A percentile compares a stretch with the other conserved stretches of the same genome.
Conservation (phyloP, 1,140 invertebrate species). For the Lordiphosa collinella region DNA sequence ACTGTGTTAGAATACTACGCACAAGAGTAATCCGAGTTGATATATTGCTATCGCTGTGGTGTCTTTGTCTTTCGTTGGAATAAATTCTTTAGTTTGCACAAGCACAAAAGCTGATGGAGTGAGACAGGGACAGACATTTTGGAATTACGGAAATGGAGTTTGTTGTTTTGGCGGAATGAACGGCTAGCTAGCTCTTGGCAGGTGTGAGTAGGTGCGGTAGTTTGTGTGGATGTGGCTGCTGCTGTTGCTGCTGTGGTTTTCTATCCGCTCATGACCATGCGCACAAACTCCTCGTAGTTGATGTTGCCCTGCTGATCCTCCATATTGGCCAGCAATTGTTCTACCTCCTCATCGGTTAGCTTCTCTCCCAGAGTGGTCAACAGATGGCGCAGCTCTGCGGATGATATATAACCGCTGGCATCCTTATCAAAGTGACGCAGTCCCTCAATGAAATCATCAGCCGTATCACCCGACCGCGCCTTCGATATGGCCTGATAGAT, state of each 20-base stretch:
- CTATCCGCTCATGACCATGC: slow-evolving; percentile 96
- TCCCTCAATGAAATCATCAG: slow-evolving; percentile 98
- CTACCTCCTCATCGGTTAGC: slow-evolving; percentile 91
- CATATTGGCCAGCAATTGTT: slow-evolving; percentile 95
- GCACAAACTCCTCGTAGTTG: slow-evolving; percentile 99
- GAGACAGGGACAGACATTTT: slow-evolving; percentile 7
- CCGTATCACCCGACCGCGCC: slow-evolving; percentile 92
- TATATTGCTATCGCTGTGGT: slow-evolving; percentile 10
- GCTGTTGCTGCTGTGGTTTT: too few species aligned
- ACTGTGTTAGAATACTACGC: slow-evolving; percentile 56
- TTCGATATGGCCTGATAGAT: slow-evolving; percentile 98
- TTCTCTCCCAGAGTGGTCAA: slow-evolving; percentile 96
- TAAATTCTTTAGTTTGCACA: slow-evolving; percentile 1
- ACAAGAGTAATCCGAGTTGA: slow-evolving; percentile 5
- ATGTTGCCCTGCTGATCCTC: slow-evolving; percentile 99
- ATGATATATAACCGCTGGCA: slow-evolving; percentile 98
- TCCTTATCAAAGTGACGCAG: slow-evolving; percentile 99
- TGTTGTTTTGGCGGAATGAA: slow-evolving; percentile 60
- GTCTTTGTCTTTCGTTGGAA: slow-evolving; percentile 36
- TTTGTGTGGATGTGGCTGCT: slow-evolving; percentile 9
- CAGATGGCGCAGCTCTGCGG: slow-evolving; percentile 97
- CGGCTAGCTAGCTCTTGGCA: slow-evolving; percentile 58
- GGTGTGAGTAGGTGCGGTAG: slow-evolving; percentile 27
- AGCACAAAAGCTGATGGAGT: not conserved
- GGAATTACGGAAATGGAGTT: slow-evolving; percentile 50